Evolutionary conservation across 2,888 invertebrate species (phyloP), one percentile per base, ranked within the genome.

Genomic region (Dysmachus trigonus): DNA sequence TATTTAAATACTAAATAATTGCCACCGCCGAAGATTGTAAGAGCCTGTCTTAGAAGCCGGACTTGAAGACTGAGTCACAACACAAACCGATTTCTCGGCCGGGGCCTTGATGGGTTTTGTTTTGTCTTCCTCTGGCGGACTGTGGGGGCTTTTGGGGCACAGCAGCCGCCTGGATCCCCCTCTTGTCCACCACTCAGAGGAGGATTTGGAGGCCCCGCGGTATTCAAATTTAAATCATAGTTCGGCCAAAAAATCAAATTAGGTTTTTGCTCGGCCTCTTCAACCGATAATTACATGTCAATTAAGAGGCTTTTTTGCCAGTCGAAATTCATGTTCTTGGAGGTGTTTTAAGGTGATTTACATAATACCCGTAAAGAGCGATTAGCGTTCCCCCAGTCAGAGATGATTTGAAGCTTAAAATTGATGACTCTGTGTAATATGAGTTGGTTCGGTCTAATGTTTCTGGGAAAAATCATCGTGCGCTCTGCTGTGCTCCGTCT

Each of bases 201-300:
- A 33, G n/a, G n/a, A n/a, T n/a, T 18, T 62, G 27, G 35, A 4
- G 10, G 31, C 30, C 35, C n/a, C 33, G 62, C 71, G 53, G 82
- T 82, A 82, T 82, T 82, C 82, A 82, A 82, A 82, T 82, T 82
- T 71, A 62, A 53, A 82, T 53, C 71, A 53, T 82, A 53, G 71
- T 82, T 47, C 47, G 73, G 18, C 73, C n/a, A 85, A 85, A 74
- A 85, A 85, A 51, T 85, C 87, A 87, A 87, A 87, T 87, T 87
- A 87, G 86, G 87, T 87, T 87, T 87, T 87, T 87, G 87, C 86
- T 86, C 73, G 47, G 53, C 72, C 85, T 51, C 73, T 85, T 85
- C 72, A 73, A 71, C 76, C 85, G 87, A 87, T 87, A 87, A 87
- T 87, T 87, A 87, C 87, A 87, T 87, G 87, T 87, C 87, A 87